Evolutionary conservation across 1,140 invertebrate genomes (phyloP), one percentile per base, ranked within the genome.

Genomic region (Lamellibrachia luymesi): DNA sequence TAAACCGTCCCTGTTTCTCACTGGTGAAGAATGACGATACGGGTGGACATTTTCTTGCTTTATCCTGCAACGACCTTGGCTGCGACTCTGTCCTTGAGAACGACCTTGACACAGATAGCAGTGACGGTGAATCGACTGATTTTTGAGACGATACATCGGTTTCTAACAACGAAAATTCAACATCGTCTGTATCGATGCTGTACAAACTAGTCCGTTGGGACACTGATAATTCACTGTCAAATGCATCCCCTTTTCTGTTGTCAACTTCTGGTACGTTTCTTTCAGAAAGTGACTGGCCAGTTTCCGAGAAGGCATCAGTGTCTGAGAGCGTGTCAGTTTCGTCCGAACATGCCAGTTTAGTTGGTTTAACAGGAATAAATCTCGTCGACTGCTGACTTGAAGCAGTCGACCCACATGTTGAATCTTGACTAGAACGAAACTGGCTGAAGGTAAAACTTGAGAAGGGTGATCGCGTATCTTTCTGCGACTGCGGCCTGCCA

Each of bases 361-460:
- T 80, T 80, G 64, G 64, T 80, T 80, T 80, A 10, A 80, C 13
- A 22, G 64, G 64, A 80, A 80, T 80, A 80, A 80, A 80, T 80
- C 64, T 80, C 13, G 64, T 22, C 17, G 64, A 22, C 13, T 10
- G 25, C 17, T 80, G 64, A 80, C 64, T 80, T 17, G 64, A 80
- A 80, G 64, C 64, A 8, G 64, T 80, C 25, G 64, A 80, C 64
- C 4, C 64, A 17, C 64, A 80, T 80, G 64, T 10, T 22, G 64
- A 80, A 80, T 80, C 64, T 80, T 80, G 64, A 80, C 64, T 80
- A 80, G 64, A 80, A 80, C 17, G 64, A 80, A 80, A 80, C 64
- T 80, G 13, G 64, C 64, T 80, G 64, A 80, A 80, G 64, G 13
- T 80, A 22, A 80, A 80, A 80, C 64, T 80, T 22, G 64, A 80